Evolutionary conservation across 2,888 invertebrate genomes (phyloP).

Genomic region (Tetrapedia diversipes): DNA sequence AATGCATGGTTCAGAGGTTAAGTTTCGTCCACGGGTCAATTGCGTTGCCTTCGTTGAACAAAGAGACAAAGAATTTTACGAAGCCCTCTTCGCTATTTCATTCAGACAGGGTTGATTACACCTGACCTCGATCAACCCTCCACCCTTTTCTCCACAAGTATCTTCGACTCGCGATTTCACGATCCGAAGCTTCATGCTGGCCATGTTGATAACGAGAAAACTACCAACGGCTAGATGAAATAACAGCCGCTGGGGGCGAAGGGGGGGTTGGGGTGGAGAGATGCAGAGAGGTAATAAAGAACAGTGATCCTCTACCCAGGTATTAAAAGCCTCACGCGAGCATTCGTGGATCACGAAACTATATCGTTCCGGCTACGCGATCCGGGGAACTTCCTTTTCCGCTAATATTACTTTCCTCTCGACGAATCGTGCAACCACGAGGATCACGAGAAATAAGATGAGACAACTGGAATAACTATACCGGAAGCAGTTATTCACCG

Average conservation of each 20-base stretch:
- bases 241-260: conserved; percentile 44
- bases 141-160: not conserved
- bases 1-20: no score
- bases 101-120: no score
- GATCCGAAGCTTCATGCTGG: conserved; percentile 37
- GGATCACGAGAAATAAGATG: conserved; percentile 17
- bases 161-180: conserved; percentile 26
- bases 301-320: conserved; percentile 56
- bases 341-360: conserved; percentile 55
- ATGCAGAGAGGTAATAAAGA: conserved; percentile 56
- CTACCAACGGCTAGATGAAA: conserved; percentile 44
- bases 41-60: no score
- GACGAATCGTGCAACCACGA: not conserved
- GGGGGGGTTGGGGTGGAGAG: no score
- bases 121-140: no score
- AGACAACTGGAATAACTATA: not conserved
- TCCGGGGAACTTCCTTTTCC: conserved; percentile 7
- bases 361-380: conserved; percentile 22
- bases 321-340: conserved; percentile 65
- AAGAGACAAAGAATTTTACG: no score
- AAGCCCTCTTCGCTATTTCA: no score
- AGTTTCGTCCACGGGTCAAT: no score
- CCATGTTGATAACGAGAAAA: conserved; percentile 60
- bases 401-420: conserved; percentile 24
- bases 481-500: not conserved